Percentiles rank a stretch among this genome's conserved stretches.
These are phyloP conservation scores for Syritta pipiens DNA, from an alignment of 2,888 invertebrate species.

Conservation along the genomic window DNA sequence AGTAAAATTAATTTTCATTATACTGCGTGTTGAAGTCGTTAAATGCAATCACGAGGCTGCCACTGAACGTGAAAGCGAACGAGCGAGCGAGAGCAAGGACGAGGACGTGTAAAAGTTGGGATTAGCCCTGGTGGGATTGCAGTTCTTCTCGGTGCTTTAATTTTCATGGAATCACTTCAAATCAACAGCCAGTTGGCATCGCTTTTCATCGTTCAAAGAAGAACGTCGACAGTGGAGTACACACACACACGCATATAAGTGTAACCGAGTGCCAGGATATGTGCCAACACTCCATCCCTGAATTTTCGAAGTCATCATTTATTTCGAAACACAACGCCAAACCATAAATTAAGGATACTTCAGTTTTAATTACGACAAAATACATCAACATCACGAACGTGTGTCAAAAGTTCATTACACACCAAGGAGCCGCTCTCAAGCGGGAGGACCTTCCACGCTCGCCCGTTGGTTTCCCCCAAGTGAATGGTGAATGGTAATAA, in stretches of 20 bases:
- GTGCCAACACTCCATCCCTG: neutral
- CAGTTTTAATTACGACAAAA: constrained; percentile 60
- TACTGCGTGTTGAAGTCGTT: no score
- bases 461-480: constrained; percentile 37
- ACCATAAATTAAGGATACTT: constrained; percentile 51
- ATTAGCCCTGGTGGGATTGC: no score
- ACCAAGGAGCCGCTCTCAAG: constrained; percentile 21
- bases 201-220: neutral
- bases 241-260: no score
- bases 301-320: constrained; percentile 10
- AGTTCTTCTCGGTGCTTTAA: no score
- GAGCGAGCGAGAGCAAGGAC: no score
- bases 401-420: constrained; percentile 59
- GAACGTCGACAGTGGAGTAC: neutral
- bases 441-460: constrained; percentile 12
- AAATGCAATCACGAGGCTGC: no score
- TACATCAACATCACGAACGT: constrained; percentile 58
- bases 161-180: neutral
- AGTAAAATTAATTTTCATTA: no score
- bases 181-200: neutral
- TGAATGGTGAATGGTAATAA: constrained; percentile 59
- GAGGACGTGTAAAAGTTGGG: no score
- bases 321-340: constrained; percentile 4
- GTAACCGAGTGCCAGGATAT: neutral
- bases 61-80: no score